Evolutionary conservation across 2,113 vertebrate species (phyloP).

Genomic region (Microtus oregoni): DNA sequence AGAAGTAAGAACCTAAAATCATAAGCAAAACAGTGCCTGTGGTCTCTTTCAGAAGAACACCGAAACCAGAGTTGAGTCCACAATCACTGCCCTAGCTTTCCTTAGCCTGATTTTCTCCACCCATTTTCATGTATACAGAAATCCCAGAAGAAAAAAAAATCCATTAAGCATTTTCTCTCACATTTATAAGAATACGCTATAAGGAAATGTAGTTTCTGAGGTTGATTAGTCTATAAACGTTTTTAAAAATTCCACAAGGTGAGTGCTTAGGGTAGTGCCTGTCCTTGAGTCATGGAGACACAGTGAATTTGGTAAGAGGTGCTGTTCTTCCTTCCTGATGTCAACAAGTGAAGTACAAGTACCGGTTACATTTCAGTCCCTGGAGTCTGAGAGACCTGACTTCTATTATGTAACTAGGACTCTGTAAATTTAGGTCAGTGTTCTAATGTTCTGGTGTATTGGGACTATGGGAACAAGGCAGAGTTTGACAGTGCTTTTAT

Average conservation of each 20-base stretch:
- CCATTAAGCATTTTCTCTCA: not conserved
- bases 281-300: not conserved
- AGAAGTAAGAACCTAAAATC: not conserved
- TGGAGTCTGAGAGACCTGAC: not conserved
- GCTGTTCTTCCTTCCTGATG: not conserved
- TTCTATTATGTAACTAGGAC: not conserved
- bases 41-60: not conserved
- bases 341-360: not conserved
- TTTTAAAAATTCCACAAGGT: not conserved
- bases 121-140: not conserved
- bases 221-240: not conserved
- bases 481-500: not conserved
- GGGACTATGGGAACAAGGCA: not conserved
- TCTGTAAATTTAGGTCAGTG: not conserved
- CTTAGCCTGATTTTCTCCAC: not conserved
- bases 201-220: not conserved
- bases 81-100: no score
- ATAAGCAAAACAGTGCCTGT: not conserved
- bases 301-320: not conserved
- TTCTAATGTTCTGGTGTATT: not conserved
- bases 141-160: not conserved
- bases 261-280: not conserved
- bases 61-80: not conserved
- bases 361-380: not conserved
- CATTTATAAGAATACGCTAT: slow-evolving; percentile 1